Evolutionary conservation across 2,888 invertebrate genomes (phyloP), one percentile per base, ranked within the genome.

Genomic region (Trissolcus brochymenae): DNA sequence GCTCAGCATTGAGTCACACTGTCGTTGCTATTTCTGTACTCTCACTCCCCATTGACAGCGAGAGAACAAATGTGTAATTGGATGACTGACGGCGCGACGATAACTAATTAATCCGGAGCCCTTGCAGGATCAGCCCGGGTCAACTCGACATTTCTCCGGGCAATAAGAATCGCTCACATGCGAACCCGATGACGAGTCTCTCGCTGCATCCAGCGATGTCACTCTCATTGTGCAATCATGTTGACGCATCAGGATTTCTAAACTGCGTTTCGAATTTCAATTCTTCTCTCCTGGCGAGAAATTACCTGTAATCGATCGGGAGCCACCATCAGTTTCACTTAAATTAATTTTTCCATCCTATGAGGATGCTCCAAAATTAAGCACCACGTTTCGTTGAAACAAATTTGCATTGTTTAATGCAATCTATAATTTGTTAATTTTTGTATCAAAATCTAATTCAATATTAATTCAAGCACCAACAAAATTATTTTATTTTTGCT

Each of bases 61-160:
- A 46, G 66, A 53, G 54, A 61, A 76, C 60, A 73, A 73, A 53
- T 60, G 51, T 50, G 55, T 50, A 73, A 73, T 73, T 73, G 65
- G 64, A 17, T 25, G 43, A 53, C 62, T 76, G 51, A 59, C 55
- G 60, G 51, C 68, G 67, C 50, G 68, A 64, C 17, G 46, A 66
- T 76, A 76, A 76, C 29, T 72, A 60, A 76, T 67, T 59, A 76
- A 21, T 60, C 66, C 29, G 60, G 67, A 74, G 61, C 67, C 67
- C 62, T 62, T 53, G 67, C 67, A 57, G 67, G 62, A 54, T 46
- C 67, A 17, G 4, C 16, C 4, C 7, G 49, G 67, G 74, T 67
- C 53, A 74, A 67, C 35, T 67, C 57, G 41, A 6, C 49, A 53
- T 74, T 67, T 67, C 74, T 74, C 41, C 56, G 25, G 19, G 40